Percentiles rank a stretch among this genome's conserved stretches.
phyloP scores from a whole-genome alignment of 2,888 invertebrate species.

The Cheiracanthium punctorium region DNA sequence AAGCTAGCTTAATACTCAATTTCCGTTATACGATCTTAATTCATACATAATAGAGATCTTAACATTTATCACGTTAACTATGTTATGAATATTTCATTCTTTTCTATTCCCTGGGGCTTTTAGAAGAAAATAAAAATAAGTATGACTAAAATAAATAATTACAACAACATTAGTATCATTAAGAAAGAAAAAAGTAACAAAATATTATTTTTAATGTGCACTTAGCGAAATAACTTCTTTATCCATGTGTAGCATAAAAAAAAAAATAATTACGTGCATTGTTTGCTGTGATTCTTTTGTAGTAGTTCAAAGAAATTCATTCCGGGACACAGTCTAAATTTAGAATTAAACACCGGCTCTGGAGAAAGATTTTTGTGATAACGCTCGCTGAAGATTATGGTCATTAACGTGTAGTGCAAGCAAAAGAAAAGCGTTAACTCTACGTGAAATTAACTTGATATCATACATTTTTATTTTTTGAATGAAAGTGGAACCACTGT shows the following conservation, averaged over 20 bases:
- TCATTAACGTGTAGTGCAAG: neutral
- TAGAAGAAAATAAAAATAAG: neutral
- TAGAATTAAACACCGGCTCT: neutral
- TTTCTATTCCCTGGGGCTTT: neutral
- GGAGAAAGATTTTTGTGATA: neutral
- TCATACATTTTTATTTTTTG: too few species aligned
- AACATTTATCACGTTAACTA: neutral
- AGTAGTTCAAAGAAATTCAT: neutral
- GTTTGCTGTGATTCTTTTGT: neutral
- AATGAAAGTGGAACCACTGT: too few species aligned
- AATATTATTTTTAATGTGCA: slow-evolving; percentile 7
- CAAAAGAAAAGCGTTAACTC: neutral
- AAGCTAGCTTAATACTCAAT: neutral
- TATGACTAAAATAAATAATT: neutral
- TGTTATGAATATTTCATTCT: neutral
- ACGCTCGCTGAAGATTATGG: neutral
- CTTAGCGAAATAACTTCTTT: slow-evolving; percentile 15
- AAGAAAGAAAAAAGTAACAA: neutral
- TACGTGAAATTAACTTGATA: neutral
- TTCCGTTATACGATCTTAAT: neutral
- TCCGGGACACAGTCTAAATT: neutral
- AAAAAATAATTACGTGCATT: neutral
- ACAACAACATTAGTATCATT: neutral
- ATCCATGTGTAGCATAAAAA: neutral
- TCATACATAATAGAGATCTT: neutral